Evolutionary conservation across 2,113 vertebrate species (phyloP).

Genomic region (Anhinga anhinga): DNA sequence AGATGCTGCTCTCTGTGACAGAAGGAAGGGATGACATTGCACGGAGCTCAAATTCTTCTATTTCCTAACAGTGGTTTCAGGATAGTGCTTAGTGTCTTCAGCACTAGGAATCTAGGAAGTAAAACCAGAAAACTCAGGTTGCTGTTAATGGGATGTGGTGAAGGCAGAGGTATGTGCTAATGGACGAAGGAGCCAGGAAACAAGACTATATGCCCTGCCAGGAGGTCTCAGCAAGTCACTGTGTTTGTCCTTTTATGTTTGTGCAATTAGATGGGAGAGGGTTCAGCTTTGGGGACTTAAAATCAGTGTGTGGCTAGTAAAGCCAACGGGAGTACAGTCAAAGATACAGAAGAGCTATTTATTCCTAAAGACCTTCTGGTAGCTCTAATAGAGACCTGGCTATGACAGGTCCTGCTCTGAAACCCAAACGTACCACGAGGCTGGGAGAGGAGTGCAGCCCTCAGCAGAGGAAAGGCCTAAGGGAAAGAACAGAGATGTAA

Average conservation of each 20-base stretch:
- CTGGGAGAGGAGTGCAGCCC: neutral
- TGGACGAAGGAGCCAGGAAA: neutral
- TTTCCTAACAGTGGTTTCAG: neutral
- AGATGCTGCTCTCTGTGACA: neutral
- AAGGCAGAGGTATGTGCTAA: neutral
- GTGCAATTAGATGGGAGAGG: neutral
- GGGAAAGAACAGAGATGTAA: neutral
- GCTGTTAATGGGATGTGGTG: neutral
- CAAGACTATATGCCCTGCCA: neutral
- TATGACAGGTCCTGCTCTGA: neutral
- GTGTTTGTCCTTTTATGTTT: neutral
- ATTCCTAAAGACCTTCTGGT: neutral
- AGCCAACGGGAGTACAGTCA: neutral
- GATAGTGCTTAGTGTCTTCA: neutral
- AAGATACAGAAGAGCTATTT: neutral
- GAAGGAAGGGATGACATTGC: neutral
- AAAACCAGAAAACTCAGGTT: neutral
- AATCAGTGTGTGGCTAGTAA: neutral
- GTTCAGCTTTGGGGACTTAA: neutral
- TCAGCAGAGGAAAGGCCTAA: neutral
- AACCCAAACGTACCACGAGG: neutral
- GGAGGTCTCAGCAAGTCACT: neutral
- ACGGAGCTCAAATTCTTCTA: neutral
- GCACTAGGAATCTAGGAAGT: neutral
- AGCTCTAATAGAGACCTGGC: neutral